Evolutionary conservation across 2,888 invertebrate genomes (phyloP).

Genomic region (Drosophila subquinaria): DNA sequence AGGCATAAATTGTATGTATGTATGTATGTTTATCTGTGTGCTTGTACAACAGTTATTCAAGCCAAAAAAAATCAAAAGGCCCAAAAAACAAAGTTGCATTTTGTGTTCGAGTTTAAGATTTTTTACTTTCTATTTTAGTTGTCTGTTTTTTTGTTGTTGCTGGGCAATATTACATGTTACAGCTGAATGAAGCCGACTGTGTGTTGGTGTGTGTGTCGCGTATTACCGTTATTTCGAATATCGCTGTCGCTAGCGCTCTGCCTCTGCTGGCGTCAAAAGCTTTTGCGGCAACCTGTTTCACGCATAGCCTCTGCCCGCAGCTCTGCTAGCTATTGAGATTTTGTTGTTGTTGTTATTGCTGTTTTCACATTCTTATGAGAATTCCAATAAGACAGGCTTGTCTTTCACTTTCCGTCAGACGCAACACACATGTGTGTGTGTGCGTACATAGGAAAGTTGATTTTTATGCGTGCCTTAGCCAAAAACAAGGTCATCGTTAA

Average conservation of each 20-base stretch:
- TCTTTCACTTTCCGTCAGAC: conserved; percentile 73
- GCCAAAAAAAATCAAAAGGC: conserved; percentile 47
- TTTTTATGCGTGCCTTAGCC: conserved; percentile 48
- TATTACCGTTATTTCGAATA: conserved; percentile 50
- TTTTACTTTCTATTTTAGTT: conserved; percentile 59
- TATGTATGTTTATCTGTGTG: conserved; percentile 17
- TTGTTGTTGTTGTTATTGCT: conserved; percentile 15
- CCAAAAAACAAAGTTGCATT: conserved; percentile 51
- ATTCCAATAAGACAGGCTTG: conserved; percentile 68
- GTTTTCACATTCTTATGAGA: conserved; percentile 76
- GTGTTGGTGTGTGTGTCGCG: conserved; percentile 23
- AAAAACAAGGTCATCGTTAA: conserved; percentile 62
- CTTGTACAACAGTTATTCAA: conserved; percentile 59
- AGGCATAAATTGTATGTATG: conserved; percentile 14
- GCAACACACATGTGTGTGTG: conserved; percentile 13
- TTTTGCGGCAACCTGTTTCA: conserved; percentile 57
- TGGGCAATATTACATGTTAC: conserved; percentile 31
- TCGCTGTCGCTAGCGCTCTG: conserved; percentile 26
- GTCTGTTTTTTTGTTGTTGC: conserved; percentile 21
- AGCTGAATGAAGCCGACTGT: conserved; percentile 28
- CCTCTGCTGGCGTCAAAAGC: conserved; percentile 30
- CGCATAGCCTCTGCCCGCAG: conserved; percentile 12
- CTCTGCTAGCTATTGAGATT: conserved; percentile 33
- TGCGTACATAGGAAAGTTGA: conserved; percentile 54
- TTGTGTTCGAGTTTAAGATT: conserved; percentile 46